Evolutionary conservation across 2,888 invertebrate genomes (phyloP).

Genomic region (Conchocele bisecta): DNA sequence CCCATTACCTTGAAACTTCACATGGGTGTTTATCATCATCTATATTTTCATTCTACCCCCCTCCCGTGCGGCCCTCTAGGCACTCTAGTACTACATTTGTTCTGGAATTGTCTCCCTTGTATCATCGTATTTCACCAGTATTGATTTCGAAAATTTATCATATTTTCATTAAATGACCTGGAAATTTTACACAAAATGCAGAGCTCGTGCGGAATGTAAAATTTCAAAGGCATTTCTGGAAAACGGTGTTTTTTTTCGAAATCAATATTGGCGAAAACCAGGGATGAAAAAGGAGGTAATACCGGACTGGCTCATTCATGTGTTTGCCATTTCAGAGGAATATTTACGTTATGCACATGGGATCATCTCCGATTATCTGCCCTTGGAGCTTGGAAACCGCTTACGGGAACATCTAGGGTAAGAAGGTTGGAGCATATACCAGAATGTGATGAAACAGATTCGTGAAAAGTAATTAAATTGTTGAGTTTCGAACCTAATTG

Average conservation of each 20-base stretch:
- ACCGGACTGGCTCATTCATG: too few species aligned
- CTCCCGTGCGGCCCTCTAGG: too few species aligned
- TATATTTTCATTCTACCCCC: too few species aligned
- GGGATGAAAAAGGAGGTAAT: too few species aligned
- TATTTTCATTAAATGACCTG: background rate
- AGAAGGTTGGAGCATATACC: conserved; percentile 12
- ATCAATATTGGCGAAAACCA: conserved; percentile 1
- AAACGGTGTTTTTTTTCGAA: background rate
- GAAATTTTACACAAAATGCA: background rate
- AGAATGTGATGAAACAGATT: background rate
- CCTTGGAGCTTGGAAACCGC: conserved; percentile 59
- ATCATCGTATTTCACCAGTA: too few species aligned
- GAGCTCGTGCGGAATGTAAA: background rate
- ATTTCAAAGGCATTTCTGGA: background rate
- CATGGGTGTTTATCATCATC: too few species aligned
- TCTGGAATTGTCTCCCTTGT: too few species aligned
- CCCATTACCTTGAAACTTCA: too few species aligned
- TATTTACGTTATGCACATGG: conserved; percentile 74
- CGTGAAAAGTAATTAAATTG: background rate
- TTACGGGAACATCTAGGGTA: conserved; percentile 71
- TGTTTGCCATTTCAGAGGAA: conserved; percentile 64
- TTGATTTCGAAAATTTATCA: too few species aligned
- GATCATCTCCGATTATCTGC: conserved; percentile 75
- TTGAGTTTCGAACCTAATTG: too few species aligned
- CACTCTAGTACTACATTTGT: too few species aligned